phyloP scores from a whole-genome alignment of 2,888 invertebrate species.

The Andricus curvator region DNA sequence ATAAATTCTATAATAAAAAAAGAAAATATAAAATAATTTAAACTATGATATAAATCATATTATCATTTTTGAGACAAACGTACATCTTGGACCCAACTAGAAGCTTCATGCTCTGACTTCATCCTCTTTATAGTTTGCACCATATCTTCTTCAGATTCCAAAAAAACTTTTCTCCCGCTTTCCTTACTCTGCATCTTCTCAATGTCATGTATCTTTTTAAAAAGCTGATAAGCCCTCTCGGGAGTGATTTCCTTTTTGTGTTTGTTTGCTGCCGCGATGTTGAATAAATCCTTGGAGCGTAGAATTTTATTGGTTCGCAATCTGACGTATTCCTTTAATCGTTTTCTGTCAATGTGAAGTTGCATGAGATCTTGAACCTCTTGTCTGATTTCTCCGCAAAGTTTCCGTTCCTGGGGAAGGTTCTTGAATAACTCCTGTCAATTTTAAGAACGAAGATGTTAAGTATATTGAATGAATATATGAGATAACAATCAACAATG shows the following conservation, averaged over 20 bases:
- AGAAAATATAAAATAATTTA: constrained; percentile 26
- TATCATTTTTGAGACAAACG: constrained; percentile 42
- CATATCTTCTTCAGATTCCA: constrained; percentile 73
- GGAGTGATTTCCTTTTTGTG: constrained; percentile 71
- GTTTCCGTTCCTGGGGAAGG: constrained; percentile 75
- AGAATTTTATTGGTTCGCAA: constrained; percentile 73
- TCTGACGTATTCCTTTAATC: constrained; percentile 74
- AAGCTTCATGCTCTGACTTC: constrained; percentile 68
- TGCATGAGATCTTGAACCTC: constrained; percentile 75
- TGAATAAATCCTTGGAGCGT: constrained; percentile 75
- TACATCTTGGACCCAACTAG: constrained; percentile 73
- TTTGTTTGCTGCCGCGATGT: constrained; percentile 75
- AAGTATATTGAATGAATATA: constrained; percentile 29
- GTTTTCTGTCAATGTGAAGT: constrained; percentile 73
- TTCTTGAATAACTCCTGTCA: constrained; percentile 73
- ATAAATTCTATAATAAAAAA: constrained; percentile 59
- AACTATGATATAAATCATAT: neutral
- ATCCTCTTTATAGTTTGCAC: constrained; percentile 70
- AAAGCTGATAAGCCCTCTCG: constrained; percentile 71
- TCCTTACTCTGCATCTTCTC: constrained; percentile 69
- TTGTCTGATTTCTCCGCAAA: constrained; percentile 73
- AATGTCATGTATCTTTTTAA: constrained; percentile 72
- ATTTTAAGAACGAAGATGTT: constrained; percentile 20
- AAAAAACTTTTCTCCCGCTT: constrained; percentile 61
- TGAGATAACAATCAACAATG: neutral